Evolutionary conservation across 2,888 invertebrate genomes (phyloP).

Genomic region (Drosophila kuntzei): DNA sequence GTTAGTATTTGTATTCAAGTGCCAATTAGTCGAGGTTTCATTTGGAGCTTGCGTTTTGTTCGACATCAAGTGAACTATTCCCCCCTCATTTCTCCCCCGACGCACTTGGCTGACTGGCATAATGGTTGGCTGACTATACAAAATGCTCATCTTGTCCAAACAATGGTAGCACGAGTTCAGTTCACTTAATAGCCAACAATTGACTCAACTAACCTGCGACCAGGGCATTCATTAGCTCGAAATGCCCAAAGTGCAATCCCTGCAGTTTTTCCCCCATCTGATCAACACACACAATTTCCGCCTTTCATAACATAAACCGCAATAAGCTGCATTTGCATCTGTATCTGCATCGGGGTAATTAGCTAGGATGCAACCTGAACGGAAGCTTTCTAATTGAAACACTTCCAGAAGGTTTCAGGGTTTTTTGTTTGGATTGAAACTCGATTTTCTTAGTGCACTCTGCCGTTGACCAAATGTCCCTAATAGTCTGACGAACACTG

Average conservation of each 20-base stretch:
- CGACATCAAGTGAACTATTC: slow-evolving; percentile 24
- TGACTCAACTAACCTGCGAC: slow-evolving; percentile 4
- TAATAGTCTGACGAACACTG: slow-evolving; percentile 14
- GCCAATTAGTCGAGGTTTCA: slow-evolving; percentile 71
- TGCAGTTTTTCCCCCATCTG: slow-evolving; percentile 18
- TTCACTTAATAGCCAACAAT: slow-evolving; percentile 37
- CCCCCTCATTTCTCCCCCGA: neutral
- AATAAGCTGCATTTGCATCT: slow-evolving; percentile 32
- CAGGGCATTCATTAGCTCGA: neutral
- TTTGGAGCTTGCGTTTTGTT: slow-evolving; percentile 44
- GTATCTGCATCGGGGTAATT: slow-evolving; percentile 35
- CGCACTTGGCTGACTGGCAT: slow-evolving; percentile 2
- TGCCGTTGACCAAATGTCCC: neutral
- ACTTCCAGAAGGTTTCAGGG: slow-evolving; percentile 29
- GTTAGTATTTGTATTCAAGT: slow-evolving; percentile 68
- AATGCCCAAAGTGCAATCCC: slow-evolving; percentile 25
- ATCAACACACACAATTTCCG: slow-evolving; percentile 43
- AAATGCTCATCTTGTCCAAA: slow-evolving; percentile 40
- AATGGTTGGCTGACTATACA: slow-evolving; percentile 24
- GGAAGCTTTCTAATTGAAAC: slow-evolving; percentile 60
- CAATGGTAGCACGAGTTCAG: slow-evolving; percentile 38
- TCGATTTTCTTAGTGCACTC: slow-evolving; percentile 24
- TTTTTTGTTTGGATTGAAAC: slow-evolving; percentile 24
- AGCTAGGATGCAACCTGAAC: slow-evolving; percentile 18
- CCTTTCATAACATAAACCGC: slow-evolving; percentile 43